phyloP scores from a whole-genome alignment of 1,140 invertebrate species.

The Lanistes nyassanus region DNA sequence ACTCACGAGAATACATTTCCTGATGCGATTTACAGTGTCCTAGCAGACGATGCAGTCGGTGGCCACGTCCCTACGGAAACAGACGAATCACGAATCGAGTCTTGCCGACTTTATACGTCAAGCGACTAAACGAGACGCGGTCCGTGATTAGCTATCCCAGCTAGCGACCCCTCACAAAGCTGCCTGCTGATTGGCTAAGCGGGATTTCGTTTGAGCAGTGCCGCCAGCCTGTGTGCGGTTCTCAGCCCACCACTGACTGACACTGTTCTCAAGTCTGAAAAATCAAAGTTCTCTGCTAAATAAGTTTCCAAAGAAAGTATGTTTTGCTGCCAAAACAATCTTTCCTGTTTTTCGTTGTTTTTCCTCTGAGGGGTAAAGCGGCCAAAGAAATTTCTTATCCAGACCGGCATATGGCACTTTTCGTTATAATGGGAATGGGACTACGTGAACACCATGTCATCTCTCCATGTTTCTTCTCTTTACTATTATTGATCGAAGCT shows the following conservation, averaged over 20 bases:
- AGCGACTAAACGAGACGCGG: constrained; percentile 1
- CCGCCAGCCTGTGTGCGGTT: constrained; percentile 6
- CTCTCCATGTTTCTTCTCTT: too few species aligned
- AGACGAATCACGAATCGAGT: background rate
- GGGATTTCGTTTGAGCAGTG: background rate
- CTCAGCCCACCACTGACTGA: background rate
- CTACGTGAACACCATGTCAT: too few species aligned
- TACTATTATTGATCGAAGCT: too few species aligned
- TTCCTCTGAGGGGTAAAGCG: too few species aligned
- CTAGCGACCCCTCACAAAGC: constrained; percentile 8
- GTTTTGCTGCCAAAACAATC: too few species aligned
- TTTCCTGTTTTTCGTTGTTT: too few species aligned
- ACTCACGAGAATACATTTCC: background rate
- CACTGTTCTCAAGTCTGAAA: background rate
- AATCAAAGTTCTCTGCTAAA: too few species aligned
- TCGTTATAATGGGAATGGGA: too few species aligned
- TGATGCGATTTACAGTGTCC: background rate
- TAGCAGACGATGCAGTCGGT: constrained; percentile 4
- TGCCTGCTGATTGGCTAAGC: constrained; percentile 8
- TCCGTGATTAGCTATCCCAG: constrained; percentile 19
- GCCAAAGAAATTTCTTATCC: too few species aligned
- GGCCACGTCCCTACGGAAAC: background rate
- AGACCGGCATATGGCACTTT: too few species aligned
- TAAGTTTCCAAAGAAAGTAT: too few species aligned
- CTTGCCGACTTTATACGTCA: constrained; percentile 19